Conservation (phyloP, 2,797 vertebrate genomes). For the Neosalanx taihuensis region DNA sequence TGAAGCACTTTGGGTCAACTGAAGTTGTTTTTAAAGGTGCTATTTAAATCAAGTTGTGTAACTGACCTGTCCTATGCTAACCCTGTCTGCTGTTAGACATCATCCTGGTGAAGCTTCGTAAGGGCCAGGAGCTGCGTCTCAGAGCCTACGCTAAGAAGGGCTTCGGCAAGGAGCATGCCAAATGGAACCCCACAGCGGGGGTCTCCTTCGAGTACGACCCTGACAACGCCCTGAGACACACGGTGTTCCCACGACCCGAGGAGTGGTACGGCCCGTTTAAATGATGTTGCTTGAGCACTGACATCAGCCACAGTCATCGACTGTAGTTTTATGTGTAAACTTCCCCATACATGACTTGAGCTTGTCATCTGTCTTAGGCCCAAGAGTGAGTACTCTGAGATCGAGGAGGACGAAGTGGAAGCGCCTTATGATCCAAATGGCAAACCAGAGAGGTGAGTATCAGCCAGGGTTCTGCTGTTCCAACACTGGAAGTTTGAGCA, state of each 20-base stretch:
- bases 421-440: slow-evolving; percentile 93
- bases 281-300: background rate
- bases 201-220: slow-evolving; percentile 98
- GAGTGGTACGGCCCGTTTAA: slow-evolving; percentile 81
- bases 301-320: background rate
- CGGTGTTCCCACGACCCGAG: slow-evolving; percentile 92
- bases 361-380: slow-evolving; percentile 74
- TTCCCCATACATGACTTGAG: background rate
- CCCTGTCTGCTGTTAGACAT: no score
- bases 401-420: slow-evolving; percentile 92
- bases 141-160: slow-evolving; percentile 96
- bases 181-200: slow-evolving; percentile 97
- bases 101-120: slow-evolving; percentile 93
- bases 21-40: no score
- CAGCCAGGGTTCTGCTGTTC: background rate
- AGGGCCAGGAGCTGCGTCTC: slow-evolving; percentile 94
- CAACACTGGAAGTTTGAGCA: background rate
- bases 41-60: no score
- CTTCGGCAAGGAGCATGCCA: slow-evolving; percentile 97
- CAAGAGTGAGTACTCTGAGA: slow-evolving; percentile 97
- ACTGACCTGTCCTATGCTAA: no score
- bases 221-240: slow-evolving; percentile 93
- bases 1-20: no score
- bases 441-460: slow-evolving; percentile 88
- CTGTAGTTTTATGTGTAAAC: background rate